These are phyloP conservation scores for Ormyrus thymus DNA, from an alignment of 2,888 invertebrate species.

Conservation along the genomic window DNA sequence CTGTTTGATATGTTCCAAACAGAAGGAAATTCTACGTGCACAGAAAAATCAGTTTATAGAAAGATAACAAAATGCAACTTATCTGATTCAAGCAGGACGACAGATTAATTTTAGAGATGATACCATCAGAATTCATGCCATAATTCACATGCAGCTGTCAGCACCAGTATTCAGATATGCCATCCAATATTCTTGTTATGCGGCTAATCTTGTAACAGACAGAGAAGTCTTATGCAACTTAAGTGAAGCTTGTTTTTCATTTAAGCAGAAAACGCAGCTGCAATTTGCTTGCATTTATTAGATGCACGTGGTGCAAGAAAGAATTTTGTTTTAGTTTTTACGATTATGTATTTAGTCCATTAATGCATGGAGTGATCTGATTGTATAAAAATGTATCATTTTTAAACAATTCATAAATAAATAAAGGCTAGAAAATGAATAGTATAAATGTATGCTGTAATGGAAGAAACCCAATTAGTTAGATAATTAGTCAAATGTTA, in stretches of 20 bases:
- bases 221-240: slow-evolving; percentile 24
- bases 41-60: slow-evolving; percentile 39
- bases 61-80: slow-evolving; percentile 22
- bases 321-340: slow-evolving; percentile 27
- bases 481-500: no score
- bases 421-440: neutral
- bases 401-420: neutral
- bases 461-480: neutral
- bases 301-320: slow-evolving; percentile 31
- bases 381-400: neutral
- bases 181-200: slow-evolving; percentile 40
- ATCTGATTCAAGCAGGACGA: slow-evolving; percentile 6
- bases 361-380: neutral
- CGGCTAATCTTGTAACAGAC: slow-evolving; percentile 2
- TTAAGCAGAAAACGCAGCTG: neutral
- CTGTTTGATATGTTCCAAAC: slow-evolving; percentile 13
- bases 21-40: neutral
- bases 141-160: slow-evolving; percentile 23
- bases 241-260: slow-evolving; percentile 26
- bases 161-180: slow-evolving; percentile 28
- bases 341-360: neutral
- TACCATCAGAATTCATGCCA: slow-evolving; percentile 30
- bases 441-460: neutral
- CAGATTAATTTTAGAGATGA: slow-evolving; percentile 27
- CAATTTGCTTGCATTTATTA: slow-evolving; percentile 13